Conservation (phyloP, 2,113 vertebrate genomes). For the Oryzias curvinotus region DNA sequence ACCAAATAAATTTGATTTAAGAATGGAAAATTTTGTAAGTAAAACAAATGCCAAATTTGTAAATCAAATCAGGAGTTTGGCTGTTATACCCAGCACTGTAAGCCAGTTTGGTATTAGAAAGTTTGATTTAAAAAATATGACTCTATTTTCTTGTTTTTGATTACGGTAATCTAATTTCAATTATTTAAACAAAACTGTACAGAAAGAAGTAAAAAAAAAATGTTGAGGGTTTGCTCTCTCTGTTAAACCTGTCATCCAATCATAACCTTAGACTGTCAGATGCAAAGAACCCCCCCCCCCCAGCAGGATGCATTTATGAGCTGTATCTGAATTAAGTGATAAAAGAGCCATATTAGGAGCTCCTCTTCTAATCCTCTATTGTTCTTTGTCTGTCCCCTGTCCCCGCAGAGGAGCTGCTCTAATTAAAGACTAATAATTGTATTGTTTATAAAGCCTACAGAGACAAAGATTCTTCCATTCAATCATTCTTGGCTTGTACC, state of each 20-base stretch:
- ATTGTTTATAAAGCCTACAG: constrained; percentile 74
- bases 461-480: constrained; percentile 69
- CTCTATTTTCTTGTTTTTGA: background rate
- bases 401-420: constrained; percentile 66
- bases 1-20: no score
- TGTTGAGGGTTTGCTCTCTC: background rate
- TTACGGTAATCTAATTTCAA: background rate
- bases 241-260: constrained; percentile 14
- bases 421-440: constrained; percentile 79
- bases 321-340: constrained; percentile 63
- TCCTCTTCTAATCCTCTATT: constrained; percentile 68
- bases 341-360: constrained; percentile 69
- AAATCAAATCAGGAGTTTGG: no score
- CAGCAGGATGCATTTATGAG: constrained; percentile 51
- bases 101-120: no score
- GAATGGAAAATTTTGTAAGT: no score
- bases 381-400: constrained; percentile 66
- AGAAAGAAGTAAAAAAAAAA: no score
- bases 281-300: constrained; percentile 15
- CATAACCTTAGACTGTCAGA: constrained; percentile 14
- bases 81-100: no score
- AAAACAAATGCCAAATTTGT: no score
- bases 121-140: background rate
- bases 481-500: constrained; percentile 59
- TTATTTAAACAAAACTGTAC: background rate